Percentiles rank a stretch among this genome's conserved stretches.
Conservation (phyloP, 2,888 invertebrate genomes). For the Linnaemya vulpina region DNA sequence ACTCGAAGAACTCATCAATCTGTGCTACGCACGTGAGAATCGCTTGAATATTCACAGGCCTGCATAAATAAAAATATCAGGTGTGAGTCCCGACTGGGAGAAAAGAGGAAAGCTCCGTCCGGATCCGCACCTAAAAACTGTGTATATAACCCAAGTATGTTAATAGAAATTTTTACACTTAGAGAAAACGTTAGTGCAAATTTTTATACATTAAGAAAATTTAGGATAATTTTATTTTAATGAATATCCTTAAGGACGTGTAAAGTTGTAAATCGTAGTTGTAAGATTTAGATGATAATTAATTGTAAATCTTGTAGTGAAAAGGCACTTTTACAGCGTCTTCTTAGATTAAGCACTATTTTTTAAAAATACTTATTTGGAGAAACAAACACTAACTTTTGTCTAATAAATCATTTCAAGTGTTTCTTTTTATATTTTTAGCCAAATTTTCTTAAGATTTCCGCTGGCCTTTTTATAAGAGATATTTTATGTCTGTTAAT, state of each 20-base stretch:
- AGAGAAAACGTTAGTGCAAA: conserved; percentile 31
- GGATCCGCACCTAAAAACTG: not conserved
- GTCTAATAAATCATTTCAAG: not conserved
- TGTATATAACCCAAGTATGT: too few relatives aligned
- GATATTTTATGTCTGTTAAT: too few relatives aligned
- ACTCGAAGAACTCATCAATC: too few relatives aligned
- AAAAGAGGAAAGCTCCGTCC: not conserved
- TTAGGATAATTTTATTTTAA: not conserved
- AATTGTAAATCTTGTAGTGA: not conserved
- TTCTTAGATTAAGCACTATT: not conserved
- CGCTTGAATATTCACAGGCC: too few relatives aligned
- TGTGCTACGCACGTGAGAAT: too few relatives aligned
- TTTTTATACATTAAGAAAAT: not conserved
- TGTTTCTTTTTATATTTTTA: not conserved
- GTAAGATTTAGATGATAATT: not conserved
- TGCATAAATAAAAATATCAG: not conserved
- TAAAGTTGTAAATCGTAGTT: not conserved
- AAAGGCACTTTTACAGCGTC: not conserved
- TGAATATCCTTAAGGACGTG: not conserved
- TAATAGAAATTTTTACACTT: conserved; percentile 14
- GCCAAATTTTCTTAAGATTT: not conserved
- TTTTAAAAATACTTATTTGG: not conserved
- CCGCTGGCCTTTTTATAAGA: too few relatives aligned
- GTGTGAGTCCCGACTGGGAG: not conserved
- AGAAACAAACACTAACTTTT: not conserved